A percentile compares a stretch with the other conserved stretches of the same genome.
Conservation (phyloP, 1,140 invertebrate species). For the Sitobion miscanthi region DNA sequence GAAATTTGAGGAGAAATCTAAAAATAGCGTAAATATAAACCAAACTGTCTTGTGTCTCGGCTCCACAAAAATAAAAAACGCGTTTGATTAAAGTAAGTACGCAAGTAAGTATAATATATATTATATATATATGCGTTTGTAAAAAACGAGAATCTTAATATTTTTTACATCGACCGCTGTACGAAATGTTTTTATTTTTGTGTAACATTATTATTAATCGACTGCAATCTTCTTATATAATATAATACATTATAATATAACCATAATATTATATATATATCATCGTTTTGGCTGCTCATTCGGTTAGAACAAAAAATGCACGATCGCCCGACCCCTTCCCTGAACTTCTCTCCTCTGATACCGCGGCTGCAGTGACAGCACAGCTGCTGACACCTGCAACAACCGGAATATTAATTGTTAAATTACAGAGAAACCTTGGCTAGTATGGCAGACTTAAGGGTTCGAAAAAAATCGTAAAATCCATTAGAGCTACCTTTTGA, state of each 20-base stretch:
- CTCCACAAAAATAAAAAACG: not conserved
- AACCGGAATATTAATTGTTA: not conserved
- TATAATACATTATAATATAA: not conserved
- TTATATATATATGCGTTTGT: no score
- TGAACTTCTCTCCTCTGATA: not conserved
- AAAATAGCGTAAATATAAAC: slow-evolving; percentile 2
- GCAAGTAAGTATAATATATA: no score
- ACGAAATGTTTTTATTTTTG: not conserved
- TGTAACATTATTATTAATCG: not conserved
- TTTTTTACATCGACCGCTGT: not conserved
- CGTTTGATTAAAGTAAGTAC: not conserved
- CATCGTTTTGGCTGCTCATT: not conserved
- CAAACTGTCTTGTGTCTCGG: not conserved
- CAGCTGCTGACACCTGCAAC: not conserved
- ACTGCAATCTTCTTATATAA: not conserved
- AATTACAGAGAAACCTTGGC: no score
- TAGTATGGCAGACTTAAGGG: no score
- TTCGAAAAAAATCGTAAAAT: no score
- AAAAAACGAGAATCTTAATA: not conserved
- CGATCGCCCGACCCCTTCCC: no score
- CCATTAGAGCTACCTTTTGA: no score
- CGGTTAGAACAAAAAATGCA: no score
- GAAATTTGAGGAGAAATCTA: slow-evolving; percentile 30
- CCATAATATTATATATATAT: not conserved
- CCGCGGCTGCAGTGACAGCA: no score